These are phyloP conservation scores for Menidia beryllina DNA, from an alignment of 2,113 vertebrate species.

Conservation along the genomic window DNA sequence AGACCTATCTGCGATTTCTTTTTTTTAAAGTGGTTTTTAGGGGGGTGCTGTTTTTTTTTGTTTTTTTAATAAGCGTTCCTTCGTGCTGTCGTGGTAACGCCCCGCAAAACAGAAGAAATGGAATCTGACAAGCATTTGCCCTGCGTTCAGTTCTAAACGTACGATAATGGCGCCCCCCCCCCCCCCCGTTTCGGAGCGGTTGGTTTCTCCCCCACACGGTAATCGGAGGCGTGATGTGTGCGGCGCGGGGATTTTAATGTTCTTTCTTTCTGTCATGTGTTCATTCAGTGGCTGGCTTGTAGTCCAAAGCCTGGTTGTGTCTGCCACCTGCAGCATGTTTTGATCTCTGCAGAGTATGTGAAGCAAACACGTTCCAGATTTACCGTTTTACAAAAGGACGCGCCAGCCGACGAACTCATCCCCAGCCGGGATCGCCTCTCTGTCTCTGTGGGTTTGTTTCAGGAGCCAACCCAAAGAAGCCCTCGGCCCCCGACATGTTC, in stretches of 20 bases:
- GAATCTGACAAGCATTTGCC: too few species aligned
- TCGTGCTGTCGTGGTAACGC: too few species aligned
- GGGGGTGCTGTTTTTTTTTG: too few species aligned
- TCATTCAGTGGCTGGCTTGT: conserved; percentile 82
- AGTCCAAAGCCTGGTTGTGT: conserved; percentile 76
- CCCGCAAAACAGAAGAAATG: too few species aligned
- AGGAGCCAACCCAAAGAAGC: conserved; percentile 94
- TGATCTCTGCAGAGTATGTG: conserved; percentile 81
- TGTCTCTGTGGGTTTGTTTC: conserved; percentile 29
- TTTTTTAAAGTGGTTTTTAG: too few species aligned
- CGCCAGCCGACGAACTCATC: conserved; percentile 10
- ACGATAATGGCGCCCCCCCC: too few species aligned
- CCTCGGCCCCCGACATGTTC: conserved; percentile 98
- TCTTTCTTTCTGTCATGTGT: conserved; percentile 77
- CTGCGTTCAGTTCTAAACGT: too few species aligned
- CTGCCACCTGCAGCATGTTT: conserved; percentile 77
- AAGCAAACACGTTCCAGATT: conserved; percentile 69
- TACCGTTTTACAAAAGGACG: conserved; percentile 51
- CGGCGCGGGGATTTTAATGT: conserved; percentile 64
- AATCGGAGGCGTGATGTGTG: conserved; percentile 25
- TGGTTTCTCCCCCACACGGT: too few species aligned
- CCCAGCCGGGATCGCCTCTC: neutral
- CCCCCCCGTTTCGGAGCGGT: too few species aligned
- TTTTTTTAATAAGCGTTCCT: too few species aligned
- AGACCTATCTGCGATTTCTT: too few species aligned